Base-by-base conservation (phyloP, 2,113 vertebrate species). In the Alosa alosa region DNA sequence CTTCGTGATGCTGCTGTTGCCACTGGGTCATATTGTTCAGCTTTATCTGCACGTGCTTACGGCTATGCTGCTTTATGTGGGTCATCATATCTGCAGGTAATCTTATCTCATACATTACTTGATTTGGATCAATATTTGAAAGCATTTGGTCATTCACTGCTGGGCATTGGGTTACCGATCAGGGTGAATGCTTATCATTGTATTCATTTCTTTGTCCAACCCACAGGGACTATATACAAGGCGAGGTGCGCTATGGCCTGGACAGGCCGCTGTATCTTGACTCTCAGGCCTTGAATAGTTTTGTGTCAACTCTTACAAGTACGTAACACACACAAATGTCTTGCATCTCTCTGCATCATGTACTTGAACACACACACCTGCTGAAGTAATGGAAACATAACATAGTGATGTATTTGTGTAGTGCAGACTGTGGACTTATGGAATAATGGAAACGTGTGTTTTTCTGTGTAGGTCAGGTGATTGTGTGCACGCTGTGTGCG, bases 21-120 rank as follows among this genome's bases (percentile, higher is more conserved):
- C 96, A 0, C 86, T 97, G 88, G 94, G 93, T 81, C 94, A 94
- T 86, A 95, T 97, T 81, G 95, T 97, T 84, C 95, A 91, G 44
- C 92, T 97, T 86, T 97, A 97, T 91, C 95, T 97, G 82, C 95
- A 96, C 49, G 86, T 97, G 84, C 94, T 97, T 1, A 93, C 94
- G 0, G 91, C 87, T 10, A 89, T 96, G 25, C 95, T 97, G 0
- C 94, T 97, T 0, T 96, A 95, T 81, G 92, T 95, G 87, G 95
- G 95, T 45, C 96, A 97, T 90, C 94, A 94, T 89, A 95, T 94
- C 25, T 94, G 95, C 91, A 95, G 95, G 96, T 97, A 89, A 94
- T 94, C 72, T 78, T 78, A 18, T 78, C 72, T 17, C 36, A 36
- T 78, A 5, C 4, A 39, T 11, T 41, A 78, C 36, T 78, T 39